A percentile compares a stretch with the other conserved stretches of the same genome.
phyloP scores from a whole-genome alignment of 1,140 invertebrate genomes.

The Eulimnadia texana region DNA sequence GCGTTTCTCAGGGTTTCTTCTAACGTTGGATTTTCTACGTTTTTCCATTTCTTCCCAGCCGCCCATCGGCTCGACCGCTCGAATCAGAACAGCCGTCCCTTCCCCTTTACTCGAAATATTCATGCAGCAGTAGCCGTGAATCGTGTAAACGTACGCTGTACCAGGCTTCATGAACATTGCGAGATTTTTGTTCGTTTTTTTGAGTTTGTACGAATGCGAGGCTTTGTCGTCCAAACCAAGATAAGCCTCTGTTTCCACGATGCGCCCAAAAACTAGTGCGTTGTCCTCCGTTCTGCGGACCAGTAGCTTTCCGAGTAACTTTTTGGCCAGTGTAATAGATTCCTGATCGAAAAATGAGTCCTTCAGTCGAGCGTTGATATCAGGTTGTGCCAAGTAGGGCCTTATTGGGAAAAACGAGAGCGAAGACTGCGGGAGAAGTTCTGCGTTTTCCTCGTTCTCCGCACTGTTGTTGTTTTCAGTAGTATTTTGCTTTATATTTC shows the following conservation, averaged over 20 bases:
- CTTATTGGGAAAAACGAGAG: no score
- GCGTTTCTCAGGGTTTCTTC: no score
- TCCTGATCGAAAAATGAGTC: conserved; percentile 17
- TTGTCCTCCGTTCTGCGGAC: conserved; percentile 40
- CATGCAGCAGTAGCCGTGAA: conserved; percentile 69
- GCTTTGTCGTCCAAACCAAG: conserved; percentile 53
- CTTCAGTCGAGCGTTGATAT: neutral
- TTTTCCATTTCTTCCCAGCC: conserved; percentile 42
- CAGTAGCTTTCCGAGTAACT: conserved; percentile 47
- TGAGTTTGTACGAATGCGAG: conserved; percentile 50
- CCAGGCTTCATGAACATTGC: conserved; percentile 68
- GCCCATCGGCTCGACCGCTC: conserved; percentile 51
- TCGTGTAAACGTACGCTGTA: conserved; percentile 64
- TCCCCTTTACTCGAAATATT: conserved; percentile 61
- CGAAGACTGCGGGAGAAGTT: no score
- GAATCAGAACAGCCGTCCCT: conserved; percentile 53
- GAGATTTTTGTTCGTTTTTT: conserved; percentile 46
- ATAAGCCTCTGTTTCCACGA: conserved; percentile 69
- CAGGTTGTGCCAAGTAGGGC: no score
- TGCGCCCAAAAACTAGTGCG: conserved; percentile 41
- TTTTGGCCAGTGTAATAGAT: conserved; percentile 33
- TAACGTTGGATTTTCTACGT: neutral
- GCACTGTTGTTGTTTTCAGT: no score
- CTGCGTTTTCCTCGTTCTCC: no score
- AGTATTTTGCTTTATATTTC: no score